Conservation (phyloP, 2,888 invertebrate genomes). For the Nemotelus nigrinus region DNA sequence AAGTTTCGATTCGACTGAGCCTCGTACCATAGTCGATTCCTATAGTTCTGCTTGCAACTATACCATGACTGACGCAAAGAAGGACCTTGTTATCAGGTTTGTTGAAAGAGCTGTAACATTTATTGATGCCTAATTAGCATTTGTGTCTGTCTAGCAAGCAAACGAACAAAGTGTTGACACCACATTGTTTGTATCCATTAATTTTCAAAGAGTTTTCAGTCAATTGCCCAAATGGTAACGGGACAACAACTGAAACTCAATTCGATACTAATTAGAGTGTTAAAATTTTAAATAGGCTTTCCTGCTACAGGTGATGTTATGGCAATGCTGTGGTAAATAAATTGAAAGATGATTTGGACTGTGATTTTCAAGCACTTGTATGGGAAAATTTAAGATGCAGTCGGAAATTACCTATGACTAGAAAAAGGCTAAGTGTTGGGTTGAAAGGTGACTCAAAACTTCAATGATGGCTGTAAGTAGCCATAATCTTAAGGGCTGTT, state of each 20-base stretch:
- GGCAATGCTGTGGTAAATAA: not conserved
- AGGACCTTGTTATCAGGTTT: no score
- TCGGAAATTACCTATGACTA: no score
- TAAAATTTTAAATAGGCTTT: conserved; percentile 24
- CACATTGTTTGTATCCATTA: conserved; percentile 40
- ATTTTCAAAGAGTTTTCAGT: conserved; percentile 42
- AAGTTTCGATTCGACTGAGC: not conserved
- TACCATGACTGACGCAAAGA: no score
- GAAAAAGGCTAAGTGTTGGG: no score
- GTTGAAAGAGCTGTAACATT: not conserved
- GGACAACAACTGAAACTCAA: conserved; percentile 36
- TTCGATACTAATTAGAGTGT: conserved; percentile 37
- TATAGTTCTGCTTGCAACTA: no score
- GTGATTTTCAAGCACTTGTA: no score
- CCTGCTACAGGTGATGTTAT: not conserved
- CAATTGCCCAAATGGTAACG: conserved; percentile 14
- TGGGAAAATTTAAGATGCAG: no score
- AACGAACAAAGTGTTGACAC: conserved; percentile 36
- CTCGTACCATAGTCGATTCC: no score
- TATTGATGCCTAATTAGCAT: conserved; percentile 41
- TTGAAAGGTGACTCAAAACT: no score
- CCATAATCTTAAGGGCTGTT: no score
- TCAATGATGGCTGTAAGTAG: no score
- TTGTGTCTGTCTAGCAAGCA: conserved; percentile 36
- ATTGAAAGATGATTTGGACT: no score